Evolutionary conservation across 64 coral and sea anemone genomes (phyloP).

Genomic region (Montipora capricornis): DNA sequence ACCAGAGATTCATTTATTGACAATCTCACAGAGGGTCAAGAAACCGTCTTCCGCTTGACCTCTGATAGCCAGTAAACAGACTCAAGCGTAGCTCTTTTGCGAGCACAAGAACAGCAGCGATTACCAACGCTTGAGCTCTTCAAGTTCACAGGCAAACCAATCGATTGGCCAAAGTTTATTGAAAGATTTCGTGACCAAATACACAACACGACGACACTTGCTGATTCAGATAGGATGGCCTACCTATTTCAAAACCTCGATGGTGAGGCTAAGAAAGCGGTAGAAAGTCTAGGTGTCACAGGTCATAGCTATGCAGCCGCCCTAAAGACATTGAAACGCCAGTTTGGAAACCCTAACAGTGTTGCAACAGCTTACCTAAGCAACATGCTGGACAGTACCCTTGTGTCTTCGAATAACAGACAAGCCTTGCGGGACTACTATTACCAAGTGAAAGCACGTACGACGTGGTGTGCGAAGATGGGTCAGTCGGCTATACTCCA

Average conservation of each 20-base stretch:
- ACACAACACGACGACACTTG: constrained; percentile 33
- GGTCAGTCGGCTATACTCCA: constrained; percentile 13
- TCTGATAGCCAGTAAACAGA: background rate
- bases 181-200: constrained; percentile 18
- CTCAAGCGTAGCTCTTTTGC: background rate
- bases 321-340: constrained; percentile 23
- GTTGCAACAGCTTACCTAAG: constrained; percentile 9
- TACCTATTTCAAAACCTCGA: constrained; percentile 3
- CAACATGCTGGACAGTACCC: background rate
- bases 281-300: constrained; percentile 25
- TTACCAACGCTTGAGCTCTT: background rate
- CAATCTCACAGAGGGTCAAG: background rate
- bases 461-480: constrained; percentile 1
- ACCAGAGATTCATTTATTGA: background rate
- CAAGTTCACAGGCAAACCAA: background rate
- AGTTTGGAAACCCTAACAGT: constrained; percentile 17
- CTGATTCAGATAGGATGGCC: constrained; percentile 34
- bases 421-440: background rate
- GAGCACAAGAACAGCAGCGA: background rate
- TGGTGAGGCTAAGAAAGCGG: constrained; percentile 13
- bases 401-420: background rate
- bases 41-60: background rate
- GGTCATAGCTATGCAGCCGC: constrained; percentile 12
- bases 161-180: background rate
- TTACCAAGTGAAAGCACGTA: background rate